Base-by-base conservation (phyloP, 2,888 invertebrate genomes). In the Phortica okadai region DNA sequence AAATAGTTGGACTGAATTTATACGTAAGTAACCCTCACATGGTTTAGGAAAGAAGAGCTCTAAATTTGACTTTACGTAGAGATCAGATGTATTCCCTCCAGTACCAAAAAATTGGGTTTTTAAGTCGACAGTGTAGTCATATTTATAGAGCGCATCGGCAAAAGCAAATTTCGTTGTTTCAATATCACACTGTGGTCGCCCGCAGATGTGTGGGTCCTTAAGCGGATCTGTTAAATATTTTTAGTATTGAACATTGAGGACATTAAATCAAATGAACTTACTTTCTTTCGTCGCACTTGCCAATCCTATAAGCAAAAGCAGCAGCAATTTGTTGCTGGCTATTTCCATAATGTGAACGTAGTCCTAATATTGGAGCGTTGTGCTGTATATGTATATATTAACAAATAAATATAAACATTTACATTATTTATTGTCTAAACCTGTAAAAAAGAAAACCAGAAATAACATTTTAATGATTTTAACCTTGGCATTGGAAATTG, bases 121-220 rank as follows among this genome's bases (percentile, higher is more conserved):
- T n/a, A 96, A 93, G 83, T 95, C 93, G 8, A 95, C 93, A 82
- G 93, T 93, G 89, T 96, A 96, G 70, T 94, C 93, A 91, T 96
- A 96, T 84, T 93, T 93, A 89, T 96, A 95, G 6, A 89, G 77
- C 44, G 82, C 81, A 8, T 88, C 86, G 11, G 77, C 82, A 73
- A 89, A 92, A 7, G 79, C 85, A 66, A 92, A 92, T 82, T 92
- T 92, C 0, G 67, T 16, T 7, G 83, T 87, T 21, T 79, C 78
- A 1, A 72, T 41, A 87, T 93, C 92, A 89, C 95, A 95, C 81
- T 93, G 92, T 54, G 95, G 95, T 69, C 94, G 91, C 50, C 95
- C 95, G 89, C 95, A 95, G 84, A 95, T 94, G 81, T 93, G 93
- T 0, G 95, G 95, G 91, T 95, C 94, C 92, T 94, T 94, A 5